Evolutionary conservation across 1,140 invertebrate species (phyloP).

Genomic region (Oedothorax gibbosus): DNA sequence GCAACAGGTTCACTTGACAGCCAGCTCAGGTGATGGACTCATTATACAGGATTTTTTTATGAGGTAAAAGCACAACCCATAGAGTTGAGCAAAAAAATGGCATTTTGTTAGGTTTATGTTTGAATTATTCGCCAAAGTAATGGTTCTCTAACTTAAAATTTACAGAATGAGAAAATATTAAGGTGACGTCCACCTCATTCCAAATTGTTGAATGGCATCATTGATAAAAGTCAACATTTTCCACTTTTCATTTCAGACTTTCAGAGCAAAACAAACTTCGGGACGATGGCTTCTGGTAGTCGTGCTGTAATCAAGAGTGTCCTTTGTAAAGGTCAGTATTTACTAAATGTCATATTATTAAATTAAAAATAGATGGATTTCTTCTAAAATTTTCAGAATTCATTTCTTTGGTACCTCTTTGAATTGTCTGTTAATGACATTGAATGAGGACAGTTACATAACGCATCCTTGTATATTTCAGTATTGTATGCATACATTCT

Average conservation of each 20-base stretch:
- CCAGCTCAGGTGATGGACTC: too few relatives aligned
- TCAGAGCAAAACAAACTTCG: conserved; percentile 23
- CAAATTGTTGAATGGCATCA: too few relatives aligned
- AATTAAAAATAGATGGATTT: background rate
- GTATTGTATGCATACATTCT: background rate
- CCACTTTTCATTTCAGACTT: background rate
- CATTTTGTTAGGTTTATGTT: too few relatives aligned
- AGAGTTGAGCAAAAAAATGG: too few relatives aligned
- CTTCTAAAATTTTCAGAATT: background rate
- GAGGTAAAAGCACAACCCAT: too few relatives aligned
- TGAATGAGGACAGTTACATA: conserved; percentile 25
- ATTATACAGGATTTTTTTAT: too few relatives aligned
- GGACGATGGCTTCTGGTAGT: conserved; percentile 17
- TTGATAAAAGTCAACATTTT: too few relatives aligned
- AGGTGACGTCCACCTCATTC: too few relatives aligned
- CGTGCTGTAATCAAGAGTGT: background rate
- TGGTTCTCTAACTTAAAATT: too few relatives aligned
- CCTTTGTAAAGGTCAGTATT: conserved; percentile 27
- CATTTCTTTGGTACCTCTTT: background rate
- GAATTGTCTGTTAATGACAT: background rate
- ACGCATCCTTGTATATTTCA: background rate
- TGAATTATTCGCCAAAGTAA: too few relatives aligned
- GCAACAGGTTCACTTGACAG: too few relatives aligned
- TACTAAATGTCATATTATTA: background rate
- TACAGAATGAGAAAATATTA: too few relatives aligned